Evolutionary conservation across 2,888 invertebrate species (phyloP), one percentile per base, ranked within the genome.

Genomic region (Idaea biselata): DNA sequence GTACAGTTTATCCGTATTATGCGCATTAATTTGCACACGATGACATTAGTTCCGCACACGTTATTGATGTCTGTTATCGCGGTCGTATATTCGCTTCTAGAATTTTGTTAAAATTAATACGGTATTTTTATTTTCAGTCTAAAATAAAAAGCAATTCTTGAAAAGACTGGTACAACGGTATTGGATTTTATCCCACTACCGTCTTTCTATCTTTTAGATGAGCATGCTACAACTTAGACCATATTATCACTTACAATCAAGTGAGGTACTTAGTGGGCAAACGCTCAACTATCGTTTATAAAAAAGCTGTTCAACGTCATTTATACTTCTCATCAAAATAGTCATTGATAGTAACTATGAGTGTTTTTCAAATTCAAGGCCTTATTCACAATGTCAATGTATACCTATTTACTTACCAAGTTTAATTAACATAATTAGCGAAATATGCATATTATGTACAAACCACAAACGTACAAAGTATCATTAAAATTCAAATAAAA

Each of bases 1-100:
- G 81, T 77, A 73, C 80, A 76, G 80, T 81, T 80, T 78, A 76
- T 77, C 68, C 83, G 83, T 84, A 84, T 87, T 87, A 87, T 86
- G 87, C 84, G 84, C 87, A 86, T 86, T 80, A 79, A 78, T 82
- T 83, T 70, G 67, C 67, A 68, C 71, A 65, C 65, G 68, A 68
- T 65, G 69, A 66, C 69, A 68, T 66, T 64, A 66, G 64, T 69
- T 68, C 70, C 60, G 61, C 59, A 68, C 64, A 60, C 58, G 54
- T 56, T 56, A 68, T 73, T 70, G 66, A 64, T 68, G 71, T 64
- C 67, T 61, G 59, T 68, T 65, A 68, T 68, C 62, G 18, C 18
- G 18, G 17, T 56, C 68, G 60, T 67, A 68, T 67, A 44, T 44
- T 44, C 11, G 44, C 7, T 44, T 44, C 44, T 44, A 44, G 44